Evolutionary conservation across 2,797 vertebrate species (phyloP).

Genomic region (Ptychobarbus kaznakovi): DNA sequence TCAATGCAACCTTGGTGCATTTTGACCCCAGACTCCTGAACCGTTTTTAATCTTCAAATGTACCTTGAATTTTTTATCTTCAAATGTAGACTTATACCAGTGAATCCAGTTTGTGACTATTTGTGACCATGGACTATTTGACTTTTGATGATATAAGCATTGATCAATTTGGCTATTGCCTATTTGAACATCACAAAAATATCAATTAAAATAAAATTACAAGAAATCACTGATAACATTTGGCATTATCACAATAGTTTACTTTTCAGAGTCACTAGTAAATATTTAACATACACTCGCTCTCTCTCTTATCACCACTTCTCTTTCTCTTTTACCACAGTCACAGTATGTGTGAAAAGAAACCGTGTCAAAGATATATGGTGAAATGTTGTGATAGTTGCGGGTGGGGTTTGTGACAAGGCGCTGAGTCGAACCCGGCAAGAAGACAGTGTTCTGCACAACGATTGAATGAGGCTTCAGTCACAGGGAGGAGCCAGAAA

Average conservation of each 20-base stretch:
- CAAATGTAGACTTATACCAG: no score
- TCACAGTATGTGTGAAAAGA: not conserved
- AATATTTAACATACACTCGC: not conserved
- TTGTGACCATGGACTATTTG: no score
- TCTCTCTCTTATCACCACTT: not conserved
- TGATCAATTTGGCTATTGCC: no score
- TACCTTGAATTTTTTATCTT: no score
- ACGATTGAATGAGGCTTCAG: conserved; percentile 19
- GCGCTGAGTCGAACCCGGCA: not conserved
- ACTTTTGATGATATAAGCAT: no score
- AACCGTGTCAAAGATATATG: not conserved
- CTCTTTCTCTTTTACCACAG: not conserved
- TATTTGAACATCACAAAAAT: no score
- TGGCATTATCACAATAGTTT: not conserved
- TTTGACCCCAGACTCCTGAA: not conserved
- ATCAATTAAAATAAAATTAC: no score
- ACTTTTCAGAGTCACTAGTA: not conserved
- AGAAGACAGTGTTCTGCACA: not conserved
- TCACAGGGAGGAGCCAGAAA: conserved; percentile 36
- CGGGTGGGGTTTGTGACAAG: conserved; percentile 6
- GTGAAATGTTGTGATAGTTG: conserved; percentile 13
- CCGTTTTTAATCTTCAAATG: not conserved
- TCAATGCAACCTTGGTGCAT: not conserved
- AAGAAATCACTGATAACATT: no score
- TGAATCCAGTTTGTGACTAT: no score